A percentile compares a stretch with the other conserved stretches of the same genome.
phyloP scores from a whole-genome alignment of 1,140 invertebrate species.

The Temnothorax nylanderi region DNA sequence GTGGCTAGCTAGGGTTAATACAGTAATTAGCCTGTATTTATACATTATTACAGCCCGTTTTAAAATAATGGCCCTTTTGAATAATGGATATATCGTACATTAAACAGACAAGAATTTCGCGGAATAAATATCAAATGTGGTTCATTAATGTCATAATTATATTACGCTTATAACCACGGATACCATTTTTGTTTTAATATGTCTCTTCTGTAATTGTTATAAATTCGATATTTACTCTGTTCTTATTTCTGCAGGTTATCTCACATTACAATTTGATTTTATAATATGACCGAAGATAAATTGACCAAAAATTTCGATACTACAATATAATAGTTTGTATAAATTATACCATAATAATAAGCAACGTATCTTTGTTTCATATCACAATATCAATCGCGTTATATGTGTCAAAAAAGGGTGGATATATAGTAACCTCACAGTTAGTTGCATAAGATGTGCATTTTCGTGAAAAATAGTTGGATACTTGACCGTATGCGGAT shows the following conservation, averaged over 20 bases:
- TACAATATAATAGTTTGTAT: background rate
- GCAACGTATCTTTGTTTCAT: background rate
- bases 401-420: background rate
- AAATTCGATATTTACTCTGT: background rate
- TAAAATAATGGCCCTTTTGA: background rate
- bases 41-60: background rate
- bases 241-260: background rate
- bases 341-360: background rate
- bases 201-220: background rate
- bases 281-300: background rate
- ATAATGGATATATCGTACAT: conserved; percentile 15
- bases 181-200: background rate
- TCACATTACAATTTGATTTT: conserved; percentile 5
- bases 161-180: background rate
- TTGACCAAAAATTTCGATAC: background rate
- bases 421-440: background rate
- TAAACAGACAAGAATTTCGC: conserved; percentile 10
- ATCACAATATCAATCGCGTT: background rate
- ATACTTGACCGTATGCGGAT: background rate
- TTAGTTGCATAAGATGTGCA: background rate
- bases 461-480: background rate
- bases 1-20: background rate
- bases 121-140: background rate
- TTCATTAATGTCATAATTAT: background rate
- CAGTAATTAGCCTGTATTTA: conserved; percentile 19